phyloP scores from a whole-genome alignment of 2,797 vertebrate genomes.

The Propithecus perrieri region DNA sequence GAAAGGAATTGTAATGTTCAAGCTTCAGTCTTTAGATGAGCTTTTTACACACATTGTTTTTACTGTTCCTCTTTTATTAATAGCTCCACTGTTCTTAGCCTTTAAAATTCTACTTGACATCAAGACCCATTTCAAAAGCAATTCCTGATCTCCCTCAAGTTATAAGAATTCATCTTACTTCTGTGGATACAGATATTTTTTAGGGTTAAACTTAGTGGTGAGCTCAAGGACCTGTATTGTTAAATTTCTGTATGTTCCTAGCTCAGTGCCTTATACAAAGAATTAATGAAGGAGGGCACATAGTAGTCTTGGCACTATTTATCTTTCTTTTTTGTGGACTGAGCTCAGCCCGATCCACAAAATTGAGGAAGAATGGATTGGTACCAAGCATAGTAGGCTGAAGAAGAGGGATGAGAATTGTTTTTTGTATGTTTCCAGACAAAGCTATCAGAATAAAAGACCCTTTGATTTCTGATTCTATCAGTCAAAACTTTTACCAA shows the following conservation, averaged over 20 bases:
- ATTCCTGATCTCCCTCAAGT: neutral
- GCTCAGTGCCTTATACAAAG: neutral
- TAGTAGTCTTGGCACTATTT: neutral
- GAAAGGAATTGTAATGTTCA: slow-evolving; percentile 1
- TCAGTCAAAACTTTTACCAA: slow-evolving; percentile 18
- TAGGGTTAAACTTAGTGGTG: neutral
- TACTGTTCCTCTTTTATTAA: neutral
- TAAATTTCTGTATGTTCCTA: neutral
- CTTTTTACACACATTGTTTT: slow-evolving; percentile 11
- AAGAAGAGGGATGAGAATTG: neutral
- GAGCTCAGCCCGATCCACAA: neutral
- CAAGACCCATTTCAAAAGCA: neutral
- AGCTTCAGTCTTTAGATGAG: neutral
- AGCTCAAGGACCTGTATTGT: neutral
- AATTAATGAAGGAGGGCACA: neutral
- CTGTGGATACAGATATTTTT: neutral
- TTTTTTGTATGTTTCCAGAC: slow-evolving; percentile 40
- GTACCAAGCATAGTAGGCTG: neutral
- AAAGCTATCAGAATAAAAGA: neutral
- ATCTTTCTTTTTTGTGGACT: neutral
- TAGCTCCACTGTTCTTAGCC: neutral
- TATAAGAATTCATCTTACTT: neutral
- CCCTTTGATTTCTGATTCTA: slow-evolving; percentile 13
- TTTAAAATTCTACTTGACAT: slow-evolving; percentile 1
- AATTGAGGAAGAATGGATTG: neutral